These are phyloP conservation scores for Biston betularia DNA, from an alignment of 2,888 invertebrate genomes.

Conservation along the genomic window DNA sequence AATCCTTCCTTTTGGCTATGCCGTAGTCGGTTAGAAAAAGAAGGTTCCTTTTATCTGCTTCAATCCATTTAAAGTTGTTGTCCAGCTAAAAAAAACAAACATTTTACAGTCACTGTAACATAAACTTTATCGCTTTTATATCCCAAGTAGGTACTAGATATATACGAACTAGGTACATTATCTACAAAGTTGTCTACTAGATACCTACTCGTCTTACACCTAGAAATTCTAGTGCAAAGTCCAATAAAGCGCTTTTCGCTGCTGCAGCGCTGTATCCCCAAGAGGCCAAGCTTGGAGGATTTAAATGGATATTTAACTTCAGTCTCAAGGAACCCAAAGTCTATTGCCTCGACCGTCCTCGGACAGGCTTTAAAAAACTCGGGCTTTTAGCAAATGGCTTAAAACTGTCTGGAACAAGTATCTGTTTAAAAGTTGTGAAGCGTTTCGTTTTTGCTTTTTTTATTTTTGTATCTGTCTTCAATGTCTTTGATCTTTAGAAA, in stretches of 20 bases:
- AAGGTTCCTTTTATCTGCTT: neutral
- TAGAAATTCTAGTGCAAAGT: slow-evolving; percentile 47
- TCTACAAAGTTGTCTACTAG: slow-evolving; percentile 23
- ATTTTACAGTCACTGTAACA: neutral
- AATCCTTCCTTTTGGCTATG: no score
- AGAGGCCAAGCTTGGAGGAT: slow-evolving; percentile 73
- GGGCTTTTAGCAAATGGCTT: slow-evolving; percentile 80
- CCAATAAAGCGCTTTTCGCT: slow-evolving; percentile 53
- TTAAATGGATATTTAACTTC: slow-evolving; percentile 86
- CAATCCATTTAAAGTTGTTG: neutral
- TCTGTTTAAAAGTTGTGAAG: slow-evolving; percentile 48
- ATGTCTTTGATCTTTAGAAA: neutral
- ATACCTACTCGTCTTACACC: slow-evolving; percentile 22
- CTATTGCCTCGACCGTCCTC: slow-evolving; percentile 75
- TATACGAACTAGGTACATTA: neutral
- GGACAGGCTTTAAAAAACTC: slow-evolving; percentile 67
- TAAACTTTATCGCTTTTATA: neutral
- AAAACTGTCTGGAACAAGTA: slow-evolving; percentile 65
- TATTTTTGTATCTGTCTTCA: slow-evolving; percentile 4
- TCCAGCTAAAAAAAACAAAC: neutral
- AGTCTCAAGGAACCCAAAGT: slow-evolving; percentile 82
- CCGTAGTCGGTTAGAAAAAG: no score
- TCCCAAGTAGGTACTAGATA: neutral
- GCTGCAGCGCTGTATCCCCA: slow-evolving; percentile 76
- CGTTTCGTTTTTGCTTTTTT: slow-evolving; percentile 28